These are phyloP conservation scores for Enoplosus armatus DNA, from an alignment of 2,797 vertebrate species.

Conservation along the genomic window DNA sequence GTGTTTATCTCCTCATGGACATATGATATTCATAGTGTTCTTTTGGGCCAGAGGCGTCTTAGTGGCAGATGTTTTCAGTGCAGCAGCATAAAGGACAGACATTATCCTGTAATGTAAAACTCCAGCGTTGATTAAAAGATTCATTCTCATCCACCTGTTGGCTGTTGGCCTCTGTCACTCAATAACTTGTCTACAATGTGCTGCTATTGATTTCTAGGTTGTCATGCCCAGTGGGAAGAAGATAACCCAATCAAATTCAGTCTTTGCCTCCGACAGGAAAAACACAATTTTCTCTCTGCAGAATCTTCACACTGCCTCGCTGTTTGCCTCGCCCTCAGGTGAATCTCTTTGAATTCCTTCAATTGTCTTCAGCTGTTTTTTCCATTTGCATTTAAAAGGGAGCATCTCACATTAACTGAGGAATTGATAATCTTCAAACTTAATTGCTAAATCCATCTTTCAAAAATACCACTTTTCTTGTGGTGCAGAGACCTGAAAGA, in stretches of 20 bases:
- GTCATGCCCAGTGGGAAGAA: constrained; percentile 43
- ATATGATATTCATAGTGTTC: constrained; percentile 11
- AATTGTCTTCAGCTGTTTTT: constrained; percentile 39
- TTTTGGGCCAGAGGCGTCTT: background rate
- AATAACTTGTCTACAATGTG: constrained; percentile 50
- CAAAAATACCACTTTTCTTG: constrained; percentile 17
- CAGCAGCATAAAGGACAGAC: background rate
- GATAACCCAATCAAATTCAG: constrained; percentile 66
- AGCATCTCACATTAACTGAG: constrained; percentile 14
- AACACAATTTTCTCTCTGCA: constrained; percentile 50
- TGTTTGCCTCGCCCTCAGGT: constrained; percentile 38
- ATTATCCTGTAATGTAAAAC: constrained; percentile 29
- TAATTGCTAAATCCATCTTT: constrained; percentile 47
- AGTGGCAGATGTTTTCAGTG: constrained; percentile 13
- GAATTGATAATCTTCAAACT: constrained; percentile 25
- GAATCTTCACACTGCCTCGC: constrained; percentile 3
- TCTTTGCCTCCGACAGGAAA: constrained; percentile 45
- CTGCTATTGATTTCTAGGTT: constrained; percentile 64
- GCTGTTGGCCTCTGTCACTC: constrained; percentile 51
- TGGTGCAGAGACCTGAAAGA: constrained; percentile 11
- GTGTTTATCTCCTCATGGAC: background rate
- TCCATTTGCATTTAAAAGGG: constrained; percentile 32
- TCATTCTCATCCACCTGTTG: constrained; percentile 51
- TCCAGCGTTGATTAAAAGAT: constrained; percentile 53
- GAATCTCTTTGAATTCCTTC: constrained; percentile 29